Conservation (phyloP, 2,888 invertebrate species). For the Hetaerina titia region DNA sequence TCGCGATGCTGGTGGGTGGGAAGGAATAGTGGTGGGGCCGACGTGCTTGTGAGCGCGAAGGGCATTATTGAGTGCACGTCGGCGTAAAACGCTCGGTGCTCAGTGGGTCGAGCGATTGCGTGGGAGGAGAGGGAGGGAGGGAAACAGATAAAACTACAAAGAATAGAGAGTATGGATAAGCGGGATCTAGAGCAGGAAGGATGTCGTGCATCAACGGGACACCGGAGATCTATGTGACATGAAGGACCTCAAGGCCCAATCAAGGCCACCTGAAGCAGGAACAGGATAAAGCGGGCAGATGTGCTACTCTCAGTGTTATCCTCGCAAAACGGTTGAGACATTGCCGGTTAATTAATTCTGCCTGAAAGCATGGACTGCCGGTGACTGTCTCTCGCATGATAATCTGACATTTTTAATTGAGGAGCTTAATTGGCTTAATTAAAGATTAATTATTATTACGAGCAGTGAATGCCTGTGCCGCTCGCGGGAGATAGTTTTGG, state of each 20-base stretch:
- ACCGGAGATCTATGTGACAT: conserved; percentile 34
- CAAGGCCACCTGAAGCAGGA: conserved; percentile 17
- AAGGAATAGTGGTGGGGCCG: not conserved
- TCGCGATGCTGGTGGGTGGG: not conserved
- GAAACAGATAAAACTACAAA: not conserved
- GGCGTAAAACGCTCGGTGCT: not conserved
- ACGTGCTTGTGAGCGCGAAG: not conserved
- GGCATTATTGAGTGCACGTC: not conserved
- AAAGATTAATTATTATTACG: not conserved
- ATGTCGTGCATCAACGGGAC: conserved; percentile 9
- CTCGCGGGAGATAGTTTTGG: not conserved
- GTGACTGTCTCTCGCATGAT: conserved; percentile 14
- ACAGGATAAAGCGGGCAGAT: conserved; percentile 28
- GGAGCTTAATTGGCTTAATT: conserved; percentile 14
- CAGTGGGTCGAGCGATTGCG: not conserved
- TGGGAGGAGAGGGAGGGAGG: not conserved
- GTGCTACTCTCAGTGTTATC: not conserved
- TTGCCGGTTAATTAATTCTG: conserved; percentile 20
- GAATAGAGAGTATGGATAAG: conserved; percentile 27
- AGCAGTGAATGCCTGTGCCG: not conserved
- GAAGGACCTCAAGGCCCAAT: conserved; percentile 50
- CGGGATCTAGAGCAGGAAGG: conserved; percentile 45
- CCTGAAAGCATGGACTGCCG: not conserved
- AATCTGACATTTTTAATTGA: conserved; percentile 15
- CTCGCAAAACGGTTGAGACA: conserved; percentile 26